phyloP scores from a whole-genome alignment of 2,113 vertebrate genomes.

The Lontra canadensis region DNA sequence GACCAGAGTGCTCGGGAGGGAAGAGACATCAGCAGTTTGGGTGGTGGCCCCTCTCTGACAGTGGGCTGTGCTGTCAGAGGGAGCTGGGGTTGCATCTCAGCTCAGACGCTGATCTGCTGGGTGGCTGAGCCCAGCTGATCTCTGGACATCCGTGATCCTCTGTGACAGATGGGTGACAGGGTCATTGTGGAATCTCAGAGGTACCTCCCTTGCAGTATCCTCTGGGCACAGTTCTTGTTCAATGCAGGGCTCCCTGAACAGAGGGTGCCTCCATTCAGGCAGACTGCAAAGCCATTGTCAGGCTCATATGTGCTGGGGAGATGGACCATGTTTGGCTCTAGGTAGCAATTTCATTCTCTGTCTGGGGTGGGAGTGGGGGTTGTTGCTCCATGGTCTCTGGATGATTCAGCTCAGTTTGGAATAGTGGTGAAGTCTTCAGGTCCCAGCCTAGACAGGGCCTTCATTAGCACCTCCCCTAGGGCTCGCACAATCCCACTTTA shows the following conservation, averaged over 20 bases:
- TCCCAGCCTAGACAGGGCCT: background rate
- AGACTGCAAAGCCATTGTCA: background rate
- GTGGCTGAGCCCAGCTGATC: background rate
- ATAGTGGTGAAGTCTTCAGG: background rate
- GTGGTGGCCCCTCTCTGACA: background rate
- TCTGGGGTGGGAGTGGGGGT: too few species aligned
- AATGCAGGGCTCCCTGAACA: background rate
- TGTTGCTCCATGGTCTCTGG: background rate
- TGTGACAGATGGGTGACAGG: background rate
- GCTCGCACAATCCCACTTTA: background rate
- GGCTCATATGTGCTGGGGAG: background rate
- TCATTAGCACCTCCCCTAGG: background rate
- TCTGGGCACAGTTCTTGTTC: background rate
- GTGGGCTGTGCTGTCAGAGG: background rate
- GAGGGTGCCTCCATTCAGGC: background rate
- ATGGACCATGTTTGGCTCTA: background rate
- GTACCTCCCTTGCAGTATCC: rapidly evolving
- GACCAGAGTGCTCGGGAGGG: background rate
- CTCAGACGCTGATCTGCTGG: background rate
- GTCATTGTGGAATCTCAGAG: background rate
- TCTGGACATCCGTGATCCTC: too few species aligned
- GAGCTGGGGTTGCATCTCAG: background rate
- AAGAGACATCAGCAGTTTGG: background rate
- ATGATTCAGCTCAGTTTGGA: background rate
- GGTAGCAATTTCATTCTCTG: background rate